phyloP scores from a whole-genome alignment of 2,888 invertebrate genomes.

The Patella ulyssiponensis region DNA sequence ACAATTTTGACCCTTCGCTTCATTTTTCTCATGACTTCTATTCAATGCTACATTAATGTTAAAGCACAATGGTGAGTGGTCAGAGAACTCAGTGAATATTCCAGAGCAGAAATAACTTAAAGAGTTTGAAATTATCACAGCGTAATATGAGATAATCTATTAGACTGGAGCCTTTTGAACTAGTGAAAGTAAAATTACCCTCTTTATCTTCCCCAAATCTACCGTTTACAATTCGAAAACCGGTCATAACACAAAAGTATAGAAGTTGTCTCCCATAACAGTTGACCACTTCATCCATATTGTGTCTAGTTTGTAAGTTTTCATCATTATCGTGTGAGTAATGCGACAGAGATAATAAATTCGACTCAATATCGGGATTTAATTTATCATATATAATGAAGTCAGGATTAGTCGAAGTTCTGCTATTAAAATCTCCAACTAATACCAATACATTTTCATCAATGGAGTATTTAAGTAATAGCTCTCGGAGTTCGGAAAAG shows the following conservation, averaged over 20 bases:
- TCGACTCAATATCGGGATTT: neutral
- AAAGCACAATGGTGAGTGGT: neutral
- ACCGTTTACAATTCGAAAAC: neutral
- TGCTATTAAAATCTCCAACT: slow-evolving; percentile 2
- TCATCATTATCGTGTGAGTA: neutral
- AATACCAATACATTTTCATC: neutral
- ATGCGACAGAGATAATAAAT: neutral
- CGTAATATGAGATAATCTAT: slow-evolving; percentile 1
- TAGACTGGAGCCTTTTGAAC: neutral
- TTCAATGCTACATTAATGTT: neutral
- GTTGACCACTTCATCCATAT: too few species aligned
- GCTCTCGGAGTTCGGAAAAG: neutral
- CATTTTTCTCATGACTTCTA: neutral
- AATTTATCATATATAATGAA: neutral
- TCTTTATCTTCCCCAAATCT: neutral
- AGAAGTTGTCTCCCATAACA: slow-evolving; percentile 10
- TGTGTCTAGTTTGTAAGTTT: neutral
- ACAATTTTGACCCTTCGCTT: neutral
- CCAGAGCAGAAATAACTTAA: neutral
- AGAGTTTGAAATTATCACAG: neutral
- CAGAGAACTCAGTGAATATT: slow-evolving; percentile 1
- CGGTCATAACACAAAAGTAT: neutral
- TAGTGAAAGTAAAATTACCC: neutral
- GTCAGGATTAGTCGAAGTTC: neutral
- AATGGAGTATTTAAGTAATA: neutral